A percentile compares a stretch with the other conserved stretches of the same genome.
Evolutionary conservation across 1,140 invertebrate species (phyloP).

Genomic region (Drosophila nasuta): DNA sequence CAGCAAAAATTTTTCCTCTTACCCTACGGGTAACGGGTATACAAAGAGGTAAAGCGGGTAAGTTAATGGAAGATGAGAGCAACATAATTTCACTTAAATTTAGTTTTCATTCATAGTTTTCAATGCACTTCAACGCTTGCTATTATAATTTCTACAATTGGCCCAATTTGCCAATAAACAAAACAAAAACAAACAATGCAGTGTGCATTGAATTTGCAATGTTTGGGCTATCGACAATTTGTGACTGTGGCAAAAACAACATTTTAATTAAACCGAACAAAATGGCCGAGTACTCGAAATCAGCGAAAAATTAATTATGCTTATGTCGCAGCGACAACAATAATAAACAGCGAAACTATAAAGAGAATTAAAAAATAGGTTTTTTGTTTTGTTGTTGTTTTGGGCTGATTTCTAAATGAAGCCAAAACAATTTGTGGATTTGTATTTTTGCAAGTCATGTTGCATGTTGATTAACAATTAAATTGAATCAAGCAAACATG

Average conservation of each 20-base stretch:
- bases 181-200: conserved; percentile 2
- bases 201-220: conserved; percentile 10
- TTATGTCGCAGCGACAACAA: conserved; percentile 14
- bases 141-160: conserved; percentile 10
- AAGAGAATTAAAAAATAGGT: conserved; percentile 17
- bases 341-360: not conserved
- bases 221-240: conserved; percentile 1
- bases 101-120: not conserved
- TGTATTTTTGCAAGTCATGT: conserved; percentile 12
- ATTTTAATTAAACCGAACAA: conserved; percentile 69
- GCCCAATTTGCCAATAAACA: conserved; percentile 18
- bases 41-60: too few relatives aligned
- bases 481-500: conserved; percentile 74
- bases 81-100: too few relatives aligned
- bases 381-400: not conserved
- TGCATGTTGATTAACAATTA: conserved; percentile 73
- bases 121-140: conserved; percentile 1
- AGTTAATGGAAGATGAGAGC: too few relatives aligned
- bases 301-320: conserved; percentile 51
- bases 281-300: conserved; percentile 18
- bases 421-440: conserved; percentile 12
- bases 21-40: too few relatives aligned
- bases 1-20: too few relatives aligned
- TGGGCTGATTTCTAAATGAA: conserved; percentile 32
- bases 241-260: conserved; percentile 17